Evolutionary conservation across 2,888 invertebrate genomes (phyloP).

Genomic region (Synanthedon vespiformis): DNA sequence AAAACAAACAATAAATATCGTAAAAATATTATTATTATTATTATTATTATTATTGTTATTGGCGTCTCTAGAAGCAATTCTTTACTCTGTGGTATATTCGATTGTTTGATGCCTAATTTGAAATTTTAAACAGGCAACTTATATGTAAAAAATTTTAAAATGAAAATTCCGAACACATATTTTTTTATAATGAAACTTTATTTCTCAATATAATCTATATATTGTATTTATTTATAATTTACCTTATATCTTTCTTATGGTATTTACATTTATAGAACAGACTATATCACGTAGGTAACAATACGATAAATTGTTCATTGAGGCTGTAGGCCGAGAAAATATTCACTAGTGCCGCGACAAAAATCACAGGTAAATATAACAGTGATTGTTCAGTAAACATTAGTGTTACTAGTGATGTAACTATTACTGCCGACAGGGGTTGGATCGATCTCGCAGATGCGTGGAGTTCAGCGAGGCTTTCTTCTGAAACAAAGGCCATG

Average conservation of each 20-base stretch:
- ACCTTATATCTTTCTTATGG: conserved; percentile 14
- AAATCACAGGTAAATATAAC: conserved; percentile 26
- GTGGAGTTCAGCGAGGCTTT: conserved; percentile 64
- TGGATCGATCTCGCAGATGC: conserved; percentile 34
- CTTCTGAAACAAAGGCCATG: conserved; percentile 56
- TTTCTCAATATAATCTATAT: conserved; percentile 53
- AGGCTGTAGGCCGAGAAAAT: conserved; percentile 26
- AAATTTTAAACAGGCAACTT: too few relatives aligned
- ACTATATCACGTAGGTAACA: conserved; percentile 54
- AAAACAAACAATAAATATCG: too few relatives aligned
- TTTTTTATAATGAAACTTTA: conserved; percentile 49
- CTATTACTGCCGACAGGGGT: conserved; percentile 25
- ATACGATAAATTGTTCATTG: conserved; percentile 28
- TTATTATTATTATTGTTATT: too few relatives aligned
- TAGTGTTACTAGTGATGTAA: conserved; percentile 27
- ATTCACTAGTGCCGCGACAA: conserved; percentile 26
- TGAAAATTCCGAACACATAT: not conserved
- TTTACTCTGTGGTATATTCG: too few relatives aligned
- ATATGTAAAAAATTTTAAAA: too few relatives aligned
- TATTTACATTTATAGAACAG: conserved; percentile 33
- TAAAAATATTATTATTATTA: too few relatives aligned
- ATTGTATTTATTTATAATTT: conserved; percentile 33
- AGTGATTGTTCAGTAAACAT: conserved; percentile 23
- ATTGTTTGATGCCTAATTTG: too few relatives aligned
- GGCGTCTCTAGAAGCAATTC: too few relatives aligned